A percentile compares a stretch with the other conserved stretches of the same genome.
phyloP scores from a whole-genome alignment of 2,888 invertebrate genomes.

The Spodoptera picta region DNA sequence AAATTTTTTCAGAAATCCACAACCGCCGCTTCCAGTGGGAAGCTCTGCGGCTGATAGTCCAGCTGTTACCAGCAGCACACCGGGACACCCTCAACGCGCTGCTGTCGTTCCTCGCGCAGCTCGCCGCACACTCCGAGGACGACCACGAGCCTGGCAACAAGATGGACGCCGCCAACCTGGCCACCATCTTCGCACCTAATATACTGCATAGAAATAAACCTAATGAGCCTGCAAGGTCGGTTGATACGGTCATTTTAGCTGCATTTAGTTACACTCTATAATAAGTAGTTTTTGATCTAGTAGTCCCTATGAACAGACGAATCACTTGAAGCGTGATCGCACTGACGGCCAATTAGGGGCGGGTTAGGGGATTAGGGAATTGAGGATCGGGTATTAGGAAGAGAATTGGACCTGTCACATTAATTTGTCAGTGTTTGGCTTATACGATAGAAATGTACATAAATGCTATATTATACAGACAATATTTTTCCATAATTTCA shows the following conservation, averaged over 20 bases:
- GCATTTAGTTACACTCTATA: no score
- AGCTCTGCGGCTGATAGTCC: conserved; percentile 94
- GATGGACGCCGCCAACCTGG: conserved; percentile 97
- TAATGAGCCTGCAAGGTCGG: conserved; percentile 84
- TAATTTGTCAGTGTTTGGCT: no score
- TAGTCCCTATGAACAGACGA: no score
- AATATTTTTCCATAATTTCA: conserved; percentile 56
- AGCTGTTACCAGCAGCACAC: conserved; percentile 95
- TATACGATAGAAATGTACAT: no score
- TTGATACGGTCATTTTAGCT: neutral
- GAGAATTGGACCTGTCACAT: no score
- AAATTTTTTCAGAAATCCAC: conserved; percentile 90
- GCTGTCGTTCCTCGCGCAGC: conserved; percentile 93
- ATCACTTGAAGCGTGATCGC: no score
- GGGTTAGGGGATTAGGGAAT: no score
- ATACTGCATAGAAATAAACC: conserved; percentile 94
- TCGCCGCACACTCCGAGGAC: conserved; percentile 92
- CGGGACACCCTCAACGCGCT: conserved; percentile 96
- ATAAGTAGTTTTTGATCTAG: no score
- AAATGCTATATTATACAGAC: no score
- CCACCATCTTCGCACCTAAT: conserved; percentile 98
- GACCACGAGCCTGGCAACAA: conserved; percentile 93
- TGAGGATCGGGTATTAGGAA: no score
- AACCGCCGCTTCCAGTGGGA: conserved; percentile 95
- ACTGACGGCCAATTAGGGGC: no score